Base-by-base conservation (phyloP, 1,140 invertebrate species). In the Atopsyche davidsoni region DNA sequence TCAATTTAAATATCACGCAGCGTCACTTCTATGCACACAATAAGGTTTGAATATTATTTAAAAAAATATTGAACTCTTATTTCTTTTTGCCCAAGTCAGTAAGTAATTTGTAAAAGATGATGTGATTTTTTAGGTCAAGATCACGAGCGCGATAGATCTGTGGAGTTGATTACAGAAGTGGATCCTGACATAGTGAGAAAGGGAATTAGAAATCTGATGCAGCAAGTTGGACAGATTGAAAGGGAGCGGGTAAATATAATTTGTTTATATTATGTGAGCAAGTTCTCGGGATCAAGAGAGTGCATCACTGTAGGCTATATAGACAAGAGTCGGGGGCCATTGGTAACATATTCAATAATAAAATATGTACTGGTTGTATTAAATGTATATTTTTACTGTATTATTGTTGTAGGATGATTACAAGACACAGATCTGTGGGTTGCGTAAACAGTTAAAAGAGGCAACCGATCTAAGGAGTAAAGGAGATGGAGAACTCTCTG, bases 111-210 rank as follows among this genome's bases (percentile, higher is more conserved):
- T n/a, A n/a, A n/a, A n/a, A n/a, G n/a, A n/a, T n/a, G n/a, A n/a
- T 4, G 16, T 39, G 19, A 28, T 44, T 41, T 57, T 53, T 13
- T 44, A 49, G 64, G 70, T 60, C 72, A 73, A 22, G 79, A 80
- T 25, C 77, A 79, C 38, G 79, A 73, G 41, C 64, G 77, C 61
- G 77, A 57, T 22, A 50, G 48, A 34, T 53, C 46, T 19, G 48
- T 51, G 0, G 56, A 78, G 55, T 66, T 75, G 7, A 73, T 83
- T 23, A 69, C 81, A 17, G 89, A 93, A 58, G 80, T 93, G 1
- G 90, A 95, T 66, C 90, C 90, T 0, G 91, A 95, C 67, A 66
- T 82, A 34, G 82, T 95, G 21, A 79, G 90, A 57, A 89, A 89
- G 67, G 89, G 89, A 6, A 82, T 93, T 1, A 74, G 89, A 46